A percentile compares a stretch with the other conserved stretches of the same genome.
Evolutionary conservation across 2,113 vertebrate genomes (phyloP).

Genomic region (Colinus virginianus): DNA sequence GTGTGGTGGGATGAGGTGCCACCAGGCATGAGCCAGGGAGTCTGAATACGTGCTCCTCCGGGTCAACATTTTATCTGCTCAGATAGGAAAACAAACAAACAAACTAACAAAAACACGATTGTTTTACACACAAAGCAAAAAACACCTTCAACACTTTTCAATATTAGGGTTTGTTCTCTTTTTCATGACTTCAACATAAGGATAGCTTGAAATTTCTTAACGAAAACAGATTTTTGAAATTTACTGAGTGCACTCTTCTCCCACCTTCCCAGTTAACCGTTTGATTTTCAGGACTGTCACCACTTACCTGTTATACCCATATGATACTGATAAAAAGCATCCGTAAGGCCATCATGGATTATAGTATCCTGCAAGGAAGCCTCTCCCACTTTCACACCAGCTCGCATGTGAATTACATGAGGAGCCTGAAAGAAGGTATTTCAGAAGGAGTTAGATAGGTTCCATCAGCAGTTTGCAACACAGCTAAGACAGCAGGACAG

Average conservation of each 20-base stretch:
- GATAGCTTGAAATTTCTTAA: background rate
- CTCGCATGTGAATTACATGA: constrained; percentile 89
- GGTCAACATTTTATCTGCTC: background rate
- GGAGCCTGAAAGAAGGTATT: constrained; percentile 82
- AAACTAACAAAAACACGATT: background rate
- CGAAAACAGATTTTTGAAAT: background rate
- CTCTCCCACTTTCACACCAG: constrained; percentile 91
- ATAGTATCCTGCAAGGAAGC: constrained; percentile 86
- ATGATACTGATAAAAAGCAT: constrained; percentile 92
- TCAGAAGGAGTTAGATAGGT: background rate
- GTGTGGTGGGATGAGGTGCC: background rate
- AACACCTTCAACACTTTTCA: background rate
- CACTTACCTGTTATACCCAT: constrained; percentile 95
- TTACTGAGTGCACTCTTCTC: background rate
- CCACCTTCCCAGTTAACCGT: background rate
- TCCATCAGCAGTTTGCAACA: background rate
- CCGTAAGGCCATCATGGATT: constrained; percentile 90
- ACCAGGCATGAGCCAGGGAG: background rate
- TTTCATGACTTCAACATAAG: background rate
- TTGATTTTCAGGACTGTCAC: background rate
- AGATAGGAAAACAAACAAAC: background rate
- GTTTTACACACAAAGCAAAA: background rate
- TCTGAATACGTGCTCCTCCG: background rate
- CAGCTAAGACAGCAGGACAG: background rate
- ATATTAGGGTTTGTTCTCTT: background rate